Evolutionary conservation across 2,113 vertebrate species (phyloP).

Genomic region (Aviceda subcristata): DNA sequence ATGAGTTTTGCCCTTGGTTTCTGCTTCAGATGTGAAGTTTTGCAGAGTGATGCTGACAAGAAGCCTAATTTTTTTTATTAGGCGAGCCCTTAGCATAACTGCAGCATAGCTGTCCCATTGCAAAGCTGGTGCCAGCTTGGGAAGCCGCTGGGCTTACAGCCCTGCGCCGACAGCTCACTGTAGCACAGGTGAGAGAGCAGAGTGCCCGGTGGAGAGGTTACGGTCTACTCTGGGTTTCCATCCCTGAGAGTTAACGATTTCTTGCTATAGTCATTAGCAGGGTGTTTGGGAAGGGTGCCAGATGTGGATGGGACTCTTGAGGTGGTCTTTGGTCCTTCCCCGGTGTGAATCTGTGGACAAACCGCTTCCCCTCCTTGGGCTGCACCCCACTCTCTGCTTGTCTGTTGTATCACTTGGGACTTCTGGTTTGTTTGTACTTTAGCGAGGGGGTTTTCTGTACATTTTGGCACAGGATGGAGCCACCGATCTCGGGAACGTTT

Average conservation of each 20-base stretch:
- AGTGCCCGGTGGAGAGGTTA: not conserved
- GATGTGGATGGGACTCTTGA: too few relatives aligned
- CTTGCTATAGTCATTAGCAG: rapidly evolving
- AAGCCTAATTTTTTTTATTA: not conserved
- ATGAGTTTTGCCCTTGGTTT: slow-evolving; percentile 65
- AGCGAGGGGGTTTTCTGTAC: not conserved
- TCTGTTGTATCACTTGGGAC: rapidly evolving
- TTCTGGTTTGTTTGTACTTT: rapidly evolving
- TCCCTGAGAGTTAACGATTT: rapidly evolving
- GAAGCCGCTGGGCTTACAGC: not conserved
- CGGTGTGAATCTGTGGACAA: not conserved
- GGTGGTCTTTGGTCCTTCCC: not conserved
- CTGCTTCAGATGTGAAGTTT: slow-evolving; percentile 47
- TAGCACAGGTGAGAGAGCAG: rapidly evolving
- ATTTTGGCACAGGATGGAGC: not conserved
- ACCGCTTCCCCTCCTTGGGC: not conserved
- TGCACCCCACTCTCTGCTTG: not conserved
- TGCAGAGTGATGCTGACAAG: not conserved
- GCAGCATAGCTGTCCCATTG: rapidly evolving
- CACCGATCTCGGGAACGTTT: rapidly evolving
- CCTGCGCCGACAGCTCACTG: rapidly evolving
- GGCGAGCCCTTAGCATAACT: not conserved
- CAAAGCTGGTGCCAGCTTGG: rapidly evolving
- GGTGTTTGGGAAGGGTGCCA: not conserved
- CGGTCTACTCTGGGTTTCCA: not conserved